Evolutionary conservation across 1,140 invertebrate species (phyloP), one percentile per base, ranked within the genome.

Genomic region (Zaprionus inermis): DNA sequence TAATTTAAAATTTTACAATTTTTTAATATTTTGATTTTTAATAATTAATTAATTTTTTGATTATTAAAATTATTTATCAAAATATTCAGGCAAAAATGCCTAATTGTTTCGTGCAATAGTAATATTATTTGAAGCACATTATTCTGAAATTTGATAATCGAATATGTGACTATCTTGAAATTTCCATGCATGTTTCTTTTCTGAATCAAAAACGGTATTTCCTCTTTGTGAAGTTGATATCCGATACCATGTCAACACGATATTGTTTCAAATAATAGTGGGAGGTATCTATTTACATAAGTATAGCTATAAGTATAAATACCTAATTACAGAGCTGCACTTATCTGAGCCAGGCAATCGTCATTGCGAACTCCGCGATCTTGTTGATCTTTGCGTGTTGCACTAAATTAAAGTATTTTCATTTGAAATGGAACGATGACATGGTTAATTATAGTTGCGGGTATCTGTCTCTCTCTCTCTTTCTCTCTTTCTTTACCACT

Each of bases 331-430:
- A n/a, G 38, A 16, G 38, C n/a, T 55, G n/a, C 2, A 14, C n/a
- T 18, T 49, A 20, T 2, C 22, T 59, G 38, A 24, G 36, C 34
- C 55, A 16, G 22, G 60, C 52, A 30, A 49, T 28, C 12, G 58
- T 7, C n/a, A 16, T 60, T 69, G 32, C 20, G n/a, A 18, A n/a
- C 14, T 18, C 18, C 1, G 10, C 66, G 70, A 72, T 68, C 36
- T 68, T 38, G 51, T 36, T 56, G 38, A 69, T 20, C 55, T 52
- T 73, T 56, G 71, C 71, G 65, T 73, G 71, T 49, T 36, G 12
- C 16, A 54, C 32, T 32, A 2, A 56, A 69, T 54, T 20, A 41
- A 52, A 59, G 20, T 61, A 56, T 55, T 20, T 16, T 46, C 11
- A 58, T 12, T 36, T 24, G 24, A 4, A 41, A n/a, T 30, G 16